Evolutionary conservation across 1,140 invertebrate genomes (phyloP).

Genomic region (Zaprionus ghesquierei): DNA sequence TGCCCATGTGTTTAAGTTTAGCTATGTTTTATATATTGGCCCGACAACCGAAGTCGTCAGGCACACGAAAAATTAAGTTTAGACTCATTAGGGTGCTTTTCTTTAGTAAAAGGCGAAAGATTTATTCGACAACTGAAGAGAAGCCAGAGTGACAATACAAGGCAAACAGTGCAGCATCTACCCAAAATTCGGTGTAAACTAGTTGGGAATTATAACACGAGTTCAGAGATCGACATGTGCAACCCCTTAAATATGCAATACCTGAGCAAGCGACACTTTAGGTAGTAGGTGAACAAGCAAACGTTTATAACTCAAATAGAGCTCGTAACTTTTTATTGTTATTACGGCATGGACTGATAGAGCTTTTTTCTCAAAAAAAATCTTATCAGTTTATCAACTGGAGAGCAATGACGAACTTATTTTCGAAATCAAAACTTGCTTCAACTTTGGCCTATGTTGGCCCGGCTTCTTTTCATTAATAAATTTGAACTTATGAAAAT

Average conservation of each 20-base stretch:
- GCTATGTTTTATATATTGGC: conserved; percentile 29
- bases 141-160: conserved; percentile 17
- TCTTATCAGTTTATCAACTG: too few species aligned
- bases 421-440: too few species aligned
- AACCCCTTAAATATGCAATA: conserved; percentile 13
- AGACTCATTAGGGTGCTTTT: conserved; percentile 57
- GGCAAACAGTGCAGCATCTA: neutral
- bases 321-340: too few species aligned
- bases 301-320: too few species aligned
- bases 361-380: too few species aligned
- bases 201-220: conserved; percentile 29
- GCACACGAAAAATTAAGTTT: conserved; percentile 39
- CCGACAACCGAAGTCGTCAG: conserved; percentile 22
- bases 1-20: too few species aligned
- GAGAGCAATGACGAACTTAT: too few species aligned
- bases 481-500: too few species aligned
- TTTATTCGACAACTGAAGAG: conserved; percentile 48
- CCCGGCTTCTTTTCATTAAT: too few species aligned
- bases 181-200: neutral
- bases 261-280: neutral
- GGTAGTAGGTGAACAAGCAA: neutral
- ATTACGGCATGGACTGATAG: too few species aligned
- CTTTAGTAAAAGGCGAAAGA: conserved; percentile 53
- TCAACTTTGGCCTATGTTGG: too few species aligned
- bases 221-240: neutral